phyloP scores from a whole-genome alignment of 2,797 vertebrate genomes.

The Melanotaenia trifasciata region DNA sequence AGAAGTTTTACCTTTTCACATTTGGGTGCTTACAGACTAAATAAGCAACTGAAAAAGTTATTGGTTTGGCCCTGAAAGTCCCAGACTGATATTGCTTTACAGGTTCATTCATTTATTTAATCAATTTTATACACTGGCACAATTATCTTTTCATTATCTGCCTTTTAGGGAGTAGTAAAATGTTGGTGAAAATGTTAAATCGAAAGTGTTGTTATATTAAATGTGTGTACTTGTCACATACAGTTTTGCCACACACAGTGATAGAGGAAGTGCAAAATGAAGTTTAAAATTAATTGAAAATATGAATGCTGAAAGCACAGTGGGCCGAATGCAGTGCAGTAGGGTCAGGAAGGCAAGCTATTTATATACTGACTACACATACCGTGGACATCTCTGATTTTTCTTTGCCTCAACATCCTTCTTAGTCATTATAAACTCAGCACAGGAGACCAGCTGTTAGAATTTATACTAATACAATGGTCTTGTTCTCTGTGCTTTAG shows the following conservation, averaged over 20 bases:
- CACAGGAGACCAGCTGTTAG: slow-evolving; percentile 52
- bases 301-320: slow-evolving; percentile 14
- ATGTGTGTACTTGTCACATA: slow-evolving; percentile 1
- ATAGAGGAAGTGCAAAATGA: slow-evolving; percentile 14
- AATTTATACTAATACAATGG: slow-evolving; percentile 51
- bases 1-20: neutral
- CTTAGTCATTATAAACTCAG: slow-evolving; percentile 63
- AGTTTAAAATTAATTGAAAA: slow-evolving; percentile 11
- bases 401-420: slow-evolving; percentile 52
- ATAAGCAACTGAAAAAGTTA: neutral
- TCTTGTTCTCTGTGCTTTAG: slow-evolving; percentile 18
- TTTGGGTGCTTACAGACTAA: neutral
- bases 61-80: neutral
- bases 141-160: neutral
- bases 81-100: neutral
- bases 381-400: slow-evolving; percentile 43
- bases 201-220: slow-evolving; percentile 1
- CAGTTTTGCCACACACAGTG: neutral
- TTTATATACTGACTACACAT: slow-evolving; percentile 54
- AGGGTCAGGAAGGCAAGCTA: slow-evolving; percentile 41
- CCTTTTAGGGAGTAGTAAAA: neutral
- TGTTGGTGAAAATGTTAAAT: slow-evolving; percentile 6
- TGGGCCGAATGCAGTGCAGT: slow-evolving; percentile 26
- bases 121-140: neutral
- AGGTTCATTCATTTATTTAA: neutral